phyloP scores from a whole-genome alignment of 2,888 invertebrate species.

The Pyrrhosoma nymphula region DNA sequence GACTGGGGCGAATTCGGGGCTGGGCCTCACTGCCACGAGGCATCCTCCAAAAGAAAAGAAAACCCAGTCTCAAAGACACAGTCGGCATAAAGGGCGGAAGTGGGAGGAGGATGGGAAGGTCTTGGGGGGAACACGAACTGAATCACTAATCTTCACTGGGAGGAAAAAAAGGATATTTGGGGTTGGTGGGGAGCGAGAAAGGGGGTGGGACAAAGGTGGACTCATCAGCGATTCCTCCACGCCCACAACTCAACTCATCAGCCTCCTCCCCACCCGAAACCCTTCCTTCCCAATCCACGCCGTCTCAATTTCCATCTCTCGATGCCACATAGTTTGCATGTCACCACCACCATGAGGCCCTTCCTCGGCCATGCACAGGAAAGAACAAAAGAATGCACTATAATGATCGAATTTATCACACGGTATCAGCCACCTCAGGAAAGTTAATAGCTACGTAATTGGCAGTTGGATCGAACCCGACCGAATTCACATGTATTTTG shows the following conservation, averaged over 20 bases:
- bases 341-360: background rate
- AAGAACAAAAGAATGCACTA: background rate
- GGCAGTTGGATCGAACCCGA: background rate
- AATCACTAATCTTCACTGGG: background rate
- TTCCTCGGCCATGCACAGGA: background rate
- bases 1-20: background rate
- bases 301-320: background rate
- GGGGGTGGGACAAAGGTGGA: background rate
- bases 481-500: background rate
- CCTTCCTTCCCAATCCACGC: background rate
- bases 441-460: background rate
- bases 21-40: background rate
- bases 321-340: background rate
- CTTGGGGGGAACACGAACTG: slow-evolving; percentile 11
- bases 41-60: background rate
- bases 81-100: slow-evolving; percentile 55
- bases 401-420: background rate
- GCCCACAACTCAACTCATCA: slow-evolving; percentile 23
- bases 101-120: background rate
- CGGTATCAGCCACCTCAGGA: background rate
- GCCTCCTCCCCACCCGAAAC: background rate
- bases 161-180: background rate
- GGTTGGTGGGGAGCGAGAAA: background rate
- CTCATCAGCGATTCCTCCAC: slow-evolving; percentile 63
- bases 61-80: background rate